Base-by-base conservation (phyloP, 64 coral and sea anemone species). In the Porites australiensis region DNA sequence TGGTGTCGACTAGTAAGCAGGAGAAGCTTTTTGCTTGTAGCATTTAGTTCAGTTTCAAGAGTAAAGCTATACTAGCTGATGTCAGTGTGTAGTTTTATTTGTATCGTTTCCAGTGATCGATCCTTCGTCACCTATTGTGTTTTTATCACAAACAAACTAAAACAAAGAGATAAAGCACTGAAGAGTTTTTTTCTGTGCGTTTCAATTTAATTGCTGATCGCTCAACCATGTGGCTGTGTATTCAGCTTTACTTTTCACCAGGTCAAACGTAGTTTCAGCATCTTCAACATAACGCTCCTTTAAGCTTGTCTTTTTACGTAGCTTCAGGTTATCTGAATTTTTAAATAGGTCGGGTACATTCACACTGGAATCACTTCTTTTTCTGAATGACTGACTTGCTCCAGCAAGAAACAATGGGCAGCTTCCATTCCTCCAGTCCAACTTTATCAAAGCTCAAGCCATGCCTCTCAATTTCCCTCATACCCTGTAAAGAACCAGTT, bases 181-280 rank as follows among this genome's bases (percentile, higher is more conserved):
- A 37, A 37, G 27, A 37, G 1, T 37, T 37, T 37, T 27, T 71
- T 20, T 71, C 68, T 71, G n/a, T 37, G 9, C 37, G 21, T 13
- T 13, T 72, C 11, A 13, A 43, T 16, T 6, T 76, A 49, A 76
- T 18, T 76, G 73, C 15, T 76, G 73, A 7, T 76, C 73, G 46
- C 73, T 76, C 14, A 76, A 47, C 73, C 73, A 76, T n/a, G 16
- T 76, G 73, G 46, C 73, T 47, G 50, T 50, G 50, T 52, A 18
- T 6, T 49, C 45, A 18, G 15, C 49, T 76, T 76, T 76, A 15
- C 47, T 18, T 8, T 76, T 6, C 13, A 50, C 7, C 13, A 47
- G 7, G 19, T 48, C 73, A 52, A 48, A 13, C 4, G 15, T 50
- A 76, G 13, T 50, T 45, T 52, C 19, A 6, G 48, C 4, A 18